phyloP scores from a whole-genome alignment of 37 sponge, comb jelly and placozoan species.

The Spongia lamella region DNA sequence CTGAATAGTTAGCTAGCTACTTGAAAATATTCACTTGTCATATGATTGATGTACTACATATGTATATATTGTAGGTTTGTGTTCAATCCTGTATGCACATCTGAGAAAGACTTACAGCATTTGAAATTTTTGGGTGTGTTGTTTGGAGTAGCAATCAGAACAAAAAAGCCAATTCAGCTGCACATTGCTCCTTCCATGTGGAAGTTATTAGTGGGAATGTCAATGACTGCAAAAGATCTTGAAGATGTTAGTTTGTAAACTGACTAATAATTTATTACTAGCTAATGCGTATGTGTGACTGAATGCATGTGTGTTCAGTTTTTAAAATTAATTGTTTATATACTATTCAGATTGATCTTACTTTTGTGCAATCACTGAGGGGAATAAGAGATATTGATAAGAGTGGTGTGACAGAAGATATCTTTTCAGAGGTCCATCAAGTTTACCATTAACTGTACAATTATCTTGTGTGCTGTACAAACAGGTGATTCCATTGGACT shows the following conservation, averaged over 20 bases:
- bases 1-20: neutral
- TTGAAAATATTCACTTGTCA: neutral
- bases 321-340: neutral
- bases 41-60: neutral
- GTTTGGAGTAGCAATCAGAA: constrained; percentile 87
- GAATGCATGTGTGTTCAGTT: no score
- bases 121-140: constrained; percentile 85
- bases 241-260: constrained; percentile 61
- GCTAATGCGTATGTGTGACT: no score
- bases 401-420: constrained; percentile 65
- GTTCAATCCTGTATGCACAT: constrained; percentile 75
- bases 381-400: constrained; percentile 73
- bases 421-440: constrained; percentile 87
- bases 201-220: constrained; percentile 84
- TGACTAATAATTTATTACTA: no score
- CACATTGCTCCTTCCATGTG: constrained; percentile 84
- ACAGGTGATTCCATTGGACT: constrained; percentile 82
- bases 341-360: constrained; percentile 46
- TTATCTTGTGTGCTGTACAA: neutral
- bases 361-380: constrained; percentile 40
- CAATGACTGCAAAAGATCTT: constrained; percentile 65
- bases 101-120: constrained; percentile 51
- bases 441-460: no score
- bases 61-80: constrained; percentile 39
- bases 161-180: constrained; percentile 85